Conservation (phyloP, 2,888 invertebrate genomes). For the Leptura quadrifasciata region DNA sequence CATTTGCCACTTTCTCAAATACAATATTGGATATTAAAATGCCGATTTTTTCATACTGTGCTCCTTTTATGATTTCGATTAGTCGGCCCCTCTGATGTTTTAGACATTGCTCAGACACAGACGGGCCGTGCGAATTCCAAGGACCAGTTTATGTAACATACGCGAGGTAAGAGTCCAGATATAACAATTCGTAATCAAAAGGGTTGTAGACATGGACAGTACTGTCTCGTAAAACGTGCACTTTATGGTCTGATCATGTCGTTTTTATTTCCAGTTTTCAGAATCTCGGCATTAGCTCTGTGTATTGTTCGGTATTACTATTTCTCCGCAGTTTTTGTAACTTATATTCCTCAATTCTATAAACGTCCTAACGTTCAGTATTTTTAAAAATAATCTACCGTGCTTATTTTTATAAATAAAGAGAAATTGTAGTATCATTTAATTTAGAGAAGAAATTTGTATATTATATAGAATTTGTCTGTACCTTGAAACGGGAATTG, state of each 20-base stretch:
- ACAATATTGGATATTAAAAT: too few species aligned
- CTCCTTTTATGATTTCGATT: neutral
- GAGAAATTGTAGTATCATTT: too few species aligned
- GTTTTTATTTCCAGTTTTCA: slow-evolving; percentile 6
- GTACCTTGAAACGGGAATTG: too few species aligned
- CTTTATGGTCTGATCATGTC: neutral
- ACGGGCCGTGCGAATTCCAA: neutral
- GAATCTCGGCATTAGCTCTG: neutral
- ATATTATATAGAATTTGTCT: too few species aligned
- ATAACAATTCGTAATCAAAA: slow-evolving; percentile 23
- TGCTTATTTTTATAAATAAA: too few species aligned
- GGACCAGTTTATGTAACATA: slow-evolving; percentile 25
- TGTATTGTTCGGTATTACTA: neutral
- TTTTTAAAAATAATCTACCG: too few species aligned
- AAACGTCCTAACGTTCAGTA: too few species aligned
- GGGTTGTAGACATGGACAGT: slow-evolving; percentile 15
- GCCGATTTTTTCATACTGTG: neutral
- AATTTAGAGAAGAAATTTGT: too few species aligned
- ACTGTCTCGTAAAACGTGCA: slow-evolving; percentile 15
- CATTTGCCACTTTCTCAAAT: too few species aligned
- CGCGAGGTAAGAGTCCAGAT: slow-evolving; percentile 17
- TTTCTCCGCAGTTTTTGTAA: neutral
- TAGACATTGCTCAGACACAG: slow-evolving; percentile 14
- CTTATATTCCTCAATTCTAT: neutral
- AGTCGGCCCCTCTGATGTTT: neutral